phyloP scores from a whole-genome alignment of 2,888 invertebrate genomes.

The Yponomeuta plumbellus region DNA sequence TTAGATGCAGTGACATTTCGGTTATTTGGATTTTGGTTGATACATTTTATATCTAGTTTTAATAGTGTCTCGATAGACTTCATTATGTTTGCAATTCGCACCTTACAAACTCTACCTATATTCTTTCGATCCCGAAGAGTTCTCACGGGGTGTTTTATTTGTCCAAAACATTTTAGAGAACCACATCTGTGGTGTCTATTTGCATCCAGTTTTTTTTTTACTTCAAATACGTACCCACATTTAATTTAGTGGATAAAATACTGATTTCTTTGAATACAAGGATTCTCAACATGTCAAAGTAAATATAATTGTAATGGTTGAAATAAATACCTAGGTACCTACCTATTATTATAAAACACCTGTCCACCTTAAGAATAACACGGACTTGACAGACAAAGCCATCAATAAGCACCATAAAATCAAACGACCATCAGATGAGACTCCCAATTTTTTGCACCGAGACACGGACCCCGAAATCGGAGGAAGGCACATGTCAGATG shows the following conservation, averaged over 20 bases:
- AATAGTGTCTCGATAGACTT: background rate
- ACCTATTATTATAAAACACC: background rate
- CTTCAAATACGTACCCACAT: too few relatives aligned
- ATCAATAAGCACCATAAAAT: slow-evolving; percentile 53
- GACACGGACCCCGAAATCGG: slow-evolving; percentile 40
- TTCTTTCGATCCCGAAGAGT: too few relatives aligned
- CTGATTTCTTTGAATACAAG: too few relatives aligned
- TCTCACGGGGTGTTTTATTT: too few relatives aligned
- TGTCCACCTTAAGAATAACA: slow-evolving; percentile 25
- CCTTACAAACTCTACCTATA: background rate
- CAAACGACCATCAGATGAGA: slow-evolving; percentile 42
- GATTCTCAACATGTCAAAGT: too few relatives aligned
- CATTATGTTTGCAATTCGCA: background rate
- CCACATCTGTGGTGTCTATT: too few relatives aligned
- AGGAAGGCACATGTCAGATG: slow-evolving; percentile 62
- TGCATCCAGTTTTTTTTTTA: too few relatives aligned
- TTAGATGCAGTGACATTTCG: slow-evolving; percentile 66
- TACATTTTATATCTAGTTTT: background rate
- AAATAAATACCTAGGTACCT: background rate
- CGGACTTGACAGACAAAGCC: slow-evolving; percentile 21
- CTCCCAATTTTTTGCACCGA: slow-evolving; percentile 45
- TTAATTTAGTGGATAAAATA: too few relatives aligned
- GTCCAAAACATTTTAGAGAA: too few relatives aligned
- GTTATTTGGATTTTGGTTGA: slow-evolving; percentile 31
- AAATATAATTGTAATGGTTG: too few relatives aligned